Evolutionary conservation across 2,113 vertebrate species (phyloP), one percentile per base, ranked within the genome.

Genomic region (Axis porcinus): DNA sequence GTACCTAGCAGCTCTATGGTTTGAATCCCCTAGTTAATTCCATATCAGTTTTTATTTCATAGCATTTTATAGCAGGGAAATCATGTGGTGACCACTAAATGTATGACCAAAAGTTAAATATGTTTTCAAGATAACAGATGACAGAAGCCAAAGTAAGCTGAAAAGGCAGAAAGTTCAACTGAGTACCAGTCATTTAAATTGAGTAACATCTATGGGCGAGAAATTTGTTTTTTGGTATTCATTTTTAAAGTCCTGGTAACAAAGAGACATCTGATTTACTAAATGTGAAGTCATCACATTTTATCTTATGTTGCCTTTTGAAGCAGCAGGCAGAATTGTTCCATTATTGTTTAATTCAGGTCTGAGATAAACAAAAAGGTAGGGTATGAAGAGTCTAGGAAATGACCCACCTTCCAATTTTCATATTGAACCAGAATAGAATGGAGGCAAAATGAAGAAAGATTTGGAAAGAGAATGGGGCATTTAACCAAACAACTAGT

Each of bases 91-190:
- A 94, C 76, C 89, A 81, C 86, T 96, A 96, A 98, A 98, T 98
- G 91, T 97, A 97, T 3, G 96, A 91, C 79, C 92, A 95, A 97
- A 98, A 95, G 97, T 96, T 95, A 96, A 98, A 85, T 91, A 70
- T 98, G 70, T 97, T 89, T 60, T 93, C 88, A 94, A 98, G 79
- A 54, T 95, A 95, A 95, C 70, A 90, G 64, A 94, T 98, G 95
- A 97, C n/a, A 40, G 54, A 96, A 91, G 91, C 81, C 96, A 95
- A 97, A 95, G 97, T 70, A 88, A 97, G 86, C 23, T 25, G 19
- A 95, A 97, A 95, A 90, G 14, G 57, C 55, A 47, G 58, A 83
- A 92, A 82, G 62, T 94, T 89, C 84, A 93, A 88, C 89, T 96
- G 82, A 86, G 79, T 89, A 16, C 5, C 78, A 55, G 60, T 86